Base-by-base conservation (phyloP, 1,140 invertebrate genomes). In the Lasioglossum albipes region DNA sequence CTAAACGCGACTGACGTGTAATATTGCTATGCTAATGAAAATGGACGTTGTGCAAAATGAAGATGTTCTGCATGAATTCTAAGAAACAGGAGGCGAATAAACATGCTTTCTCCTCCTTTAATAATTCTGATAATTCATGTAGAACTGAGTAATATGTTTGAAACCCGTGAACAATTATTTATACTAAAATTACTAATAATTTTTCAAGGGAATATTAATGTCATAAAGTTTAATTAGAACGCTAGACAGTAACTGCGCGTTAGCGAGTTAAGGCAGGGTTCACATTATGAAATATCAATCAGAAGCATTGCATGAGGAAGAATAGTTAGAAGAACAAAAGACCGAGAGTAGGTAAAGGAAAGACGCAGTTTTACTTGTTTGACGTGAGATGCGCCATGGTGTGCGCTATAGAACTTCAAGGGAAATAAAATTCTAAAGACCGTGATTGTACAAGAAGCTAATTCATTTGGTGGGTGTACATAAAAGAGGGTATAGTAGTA, bases 401-500 rank as follows among this genome's bases (percentile, higher is more conserved):
- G 74, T 64, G 70, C 84, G 72, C 13, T 0, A 54, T 20, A 80
- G n/a, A 79, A 87, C 83, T 82, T 82, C 73, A 72, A 86, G 78
- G 68, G 79, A 79, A 88, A 87, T 84, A 79, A 79, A 80, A 87
- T 87, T 88, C 81, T 75, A 88, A 84, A 83, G 83, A 81, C 67
- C 69, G 16, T 85, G 81, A 85, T 85, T 85, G 84, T 79, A 59
- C 74, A 79, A 61, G 66, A 64, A 65, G 49, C 78, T 67, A 70
- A 22, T 52, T 62, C 20, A 42, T 75, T 49, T n/a, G 6, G n/a
- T 18, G n/a, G 20, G 41, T 27, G 16, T 16, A 9, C 20, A 59
- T n/a, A n/a, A n/a, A 9, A 59, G 20, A n/a, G 57, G 20, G 57
- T 7, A 9, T 59, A 7, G 1, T 59, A 59, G 22, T 6, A 41